These are phyloP conservation scores for Laterallus jamaicensis DNA, from an alignment of 2,113 vertebrate genomes.

Conservation along the genomic window DNA sequence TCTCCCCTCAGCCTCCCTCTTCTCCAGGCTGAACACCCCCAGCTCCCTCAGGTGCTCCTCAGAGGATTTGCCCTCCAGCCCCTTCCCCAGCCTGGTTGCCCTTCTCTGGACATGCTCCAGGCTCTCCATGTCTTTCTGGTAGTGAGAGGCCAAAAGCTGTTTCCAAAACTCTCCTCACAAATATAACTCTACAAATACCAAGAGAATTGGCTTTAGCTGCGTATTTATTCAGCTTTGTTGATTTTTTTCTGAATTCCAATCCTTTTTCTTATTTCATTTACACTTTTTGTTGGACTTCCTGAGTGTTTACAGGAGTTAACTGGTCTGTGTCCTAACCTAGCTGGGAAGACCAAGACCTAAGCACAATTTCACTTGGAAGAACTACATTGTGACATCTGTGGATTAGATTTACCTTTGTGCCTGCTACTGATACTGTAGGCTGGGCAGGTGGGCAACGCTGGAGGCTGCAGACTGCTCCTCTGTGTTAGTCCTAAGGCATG, in stretches of 20 bases:
- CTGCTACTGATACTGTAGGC: neutral
- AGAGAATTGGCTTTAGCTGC: neutral
- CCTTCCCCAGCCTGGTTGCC: no score
- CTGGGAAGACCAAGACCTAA: neutral
- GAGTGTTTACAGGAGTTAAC: neutral
- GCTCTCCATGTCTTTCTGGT: no score
- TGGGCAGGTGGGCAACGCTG: neutral
- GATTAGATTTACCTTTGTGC: neutral
- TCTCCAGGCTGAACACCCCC: no score
- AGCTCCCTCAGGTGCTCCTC: no score
- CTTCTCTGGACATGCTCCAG: no score
- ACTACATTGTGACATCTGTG: neutral
- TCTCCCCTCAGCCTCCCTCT: no score
- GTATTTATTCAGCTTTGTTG: neutral
- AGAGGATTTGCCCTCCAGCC: no score
- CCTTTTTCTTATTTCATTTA: neutral
- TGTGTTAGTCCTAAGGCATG: neutral
- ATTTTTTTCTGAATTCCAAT: neutral
- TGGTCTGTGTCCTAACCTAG: neutral
- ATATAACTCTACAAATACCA: neutral
- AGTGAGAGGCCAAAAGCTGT: neutral
- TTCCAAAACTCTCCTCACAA: neutral
- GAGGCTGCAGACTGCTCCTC: neutral
- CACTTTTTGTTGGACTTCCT: neutral
- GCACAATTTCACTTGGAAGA: neutral